Conservation (phyloP, 1,140 invertebrate genomes). For the Bombus impatiens region DNA sequence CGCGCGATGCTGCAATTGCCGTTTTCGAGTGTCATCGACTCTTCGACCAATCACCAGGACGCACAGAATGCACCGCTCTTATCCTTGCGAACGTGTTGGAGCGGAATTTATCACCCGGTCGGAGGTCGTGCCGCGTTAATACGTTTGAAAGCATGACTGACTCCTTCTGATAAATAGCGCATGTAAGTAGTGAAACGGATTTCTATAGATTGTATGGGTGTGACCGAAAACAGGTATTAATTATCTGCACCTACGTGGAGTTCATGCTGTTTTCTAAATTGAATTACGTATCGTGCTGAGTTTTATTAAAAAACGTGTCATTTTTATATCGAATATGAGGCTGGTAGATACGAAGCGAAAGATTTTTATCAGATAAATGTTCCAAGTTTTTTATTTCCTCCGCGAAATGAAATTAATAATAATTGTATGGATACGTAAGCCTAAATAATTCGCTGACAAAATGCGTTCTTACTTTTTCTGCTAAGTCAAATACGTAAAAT, state of each 20-base stretch:
- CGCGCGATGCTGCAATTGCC: conserved; percentile 61
- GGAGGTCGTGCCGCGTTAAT: conserved; percentile 5
- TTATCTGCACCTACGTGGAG: background rate
- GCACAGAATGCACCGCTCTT: background rate
- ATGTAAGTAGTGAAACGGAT: background rate
- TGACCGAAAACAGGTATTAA: background rate
- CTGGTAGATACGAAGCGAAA: no score
- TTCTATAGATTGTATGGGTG: background rate
- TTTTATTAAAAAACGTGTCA: background rate
- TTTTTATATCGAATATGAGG: background rate
- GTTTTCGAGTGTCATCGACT: conserved; percentile 20
- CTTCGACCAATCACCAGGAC: background rate
- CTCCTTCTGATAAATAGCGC: background rate
- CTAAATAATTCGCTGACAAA: no score
- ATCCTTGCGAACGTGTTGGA: background rate
- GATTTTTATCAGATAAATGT: no score
- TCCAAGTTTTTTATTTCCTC: no score
- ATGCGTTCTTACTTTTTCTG: no score
- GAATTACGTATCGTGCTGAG: background rate
- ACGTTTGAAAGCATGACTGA: background rate
- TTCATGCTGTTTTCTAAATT: background rate
- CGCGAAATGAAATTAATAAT: no score
- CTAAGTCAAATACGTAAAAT: no score
- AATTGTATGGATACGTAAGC: no score
- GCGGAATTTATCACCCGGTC: conserved; percentile 19